Conservation (phyloP, 2,113 vertebrate species). For the Tachuris rubrigastra region DNA sequence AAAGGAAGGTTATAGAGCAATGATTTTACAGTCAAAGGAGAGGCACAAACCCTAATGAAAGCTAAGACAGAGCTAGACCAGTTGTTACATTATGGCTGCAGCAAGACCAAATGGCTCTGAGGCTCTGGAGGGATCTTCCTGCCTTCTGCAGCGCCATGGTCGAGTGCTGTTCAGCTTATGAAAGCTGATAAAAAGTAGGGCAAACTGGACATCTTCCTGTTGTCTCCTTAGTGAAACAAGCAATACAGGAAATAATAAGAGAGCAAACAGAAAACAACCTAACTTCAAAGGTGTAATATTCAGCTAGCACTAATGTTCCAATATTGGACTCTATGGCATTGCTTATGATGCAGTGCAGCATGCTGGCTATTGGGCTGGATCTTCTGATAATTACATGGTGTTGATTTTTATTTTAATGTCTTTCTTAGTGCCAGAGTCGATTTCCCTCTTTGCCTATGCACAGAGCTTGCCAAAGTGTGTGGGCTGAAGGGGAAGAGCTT, state of each 20-base stretch:
- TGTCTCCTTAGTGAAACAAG: background rate
- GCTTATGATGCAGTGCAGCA: background rate
- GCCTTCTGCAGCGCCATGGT: background rate
- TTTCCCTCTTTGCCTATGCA: background rate
- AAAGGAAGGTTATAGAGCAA: background rate
- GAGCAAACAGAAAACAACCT: background rate
- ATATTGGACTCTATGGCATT: background rate
- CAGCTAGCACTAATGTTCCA: background rate
- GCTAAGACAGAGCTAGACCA: background rate
- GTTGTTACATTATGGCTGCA: background rate
- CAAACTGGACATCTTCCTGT: background rate
- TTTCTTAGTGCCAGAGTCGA: background rate
- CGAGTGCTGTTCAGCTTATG: background rate
- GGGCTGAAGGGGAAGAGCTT: background rate
- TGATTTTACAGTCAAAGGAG: background rate
- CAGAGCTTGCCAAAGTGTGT: background rate
- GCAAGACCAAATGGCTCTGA: background rate
- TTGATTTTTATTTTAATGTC: slow-evolving; percentile 3
- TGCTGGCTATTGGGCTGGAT: background rate
- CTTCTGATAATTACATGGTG: background rate
- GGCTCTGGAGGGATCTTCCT: background rate
- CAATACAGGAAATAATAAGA: background rate
- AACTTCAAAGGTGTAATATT: background rate
- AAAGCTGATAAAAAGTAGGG: background rate
- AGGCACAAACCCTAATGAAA: background rate